These are phyloP conservation scores for Hyles euphorbiae DNA, from an alignment of 1,140 invertebrate genomes.

Conservation along the genomic window DNA sequence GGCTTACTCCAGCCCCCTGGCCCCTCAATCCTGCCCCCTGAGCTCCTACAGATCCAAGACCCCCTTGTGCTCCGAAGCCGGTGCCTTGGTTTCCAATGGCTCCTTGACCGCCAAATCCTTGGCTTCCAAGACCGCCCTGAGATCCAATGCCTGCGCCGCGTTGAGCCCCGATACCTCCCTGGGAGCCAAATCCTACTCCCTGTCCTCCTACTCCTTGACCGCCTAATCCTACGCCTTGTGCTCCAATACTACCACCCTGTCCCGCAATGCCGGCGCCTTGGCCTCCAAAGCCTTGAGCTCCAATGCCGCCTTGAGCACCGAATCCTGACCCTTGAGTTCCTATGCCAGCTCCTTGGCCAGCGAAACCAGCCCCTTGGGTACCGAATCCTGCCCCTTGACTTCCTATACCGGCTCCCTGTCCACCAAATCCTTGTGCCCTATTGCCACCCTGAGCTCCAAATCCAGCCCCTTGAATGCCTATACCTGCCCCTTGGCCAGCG, in stretches of 20 bases:
- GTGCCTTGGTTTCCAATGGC: background rate
- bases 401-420: slow-evolving; percentile 1
- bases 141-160: background rate
- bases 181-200: background rate
- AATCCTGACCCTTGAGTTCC: background rate
- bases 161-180: background rate
- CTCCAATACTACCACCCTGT: slow-evolving; percentile 20
- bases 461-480: background rate
- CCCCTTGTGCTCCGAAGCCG: background rate
- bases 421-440: background rate
- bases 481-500: background rate
- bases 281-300: slow-evolving; percentile 10
- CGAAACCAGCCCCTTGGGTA: slow-evolving; percentile 1
- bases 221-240: background rate
- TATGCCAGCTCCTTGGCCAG: background rate
- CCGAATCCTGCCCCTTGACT: background rate
- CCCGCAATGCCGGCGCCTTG: slow-evolving; percentile 16
- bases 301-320: background rate
- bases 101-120: background rate
- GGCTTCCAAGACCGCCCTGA: background rate
- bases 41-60: background rate
- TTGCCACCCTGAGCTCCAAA: background rate
- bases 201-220: background rate
- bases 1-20: slow-evolving; percentile 1
- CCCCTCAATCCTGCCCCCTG: slow-evolving; percentile 7